Evolutionary conservation across 2,113 vertebrate species (phyloP), one percentile per base, ranked within the genome.

Genomic region (Corythoichthys haematopterus): DNA sequence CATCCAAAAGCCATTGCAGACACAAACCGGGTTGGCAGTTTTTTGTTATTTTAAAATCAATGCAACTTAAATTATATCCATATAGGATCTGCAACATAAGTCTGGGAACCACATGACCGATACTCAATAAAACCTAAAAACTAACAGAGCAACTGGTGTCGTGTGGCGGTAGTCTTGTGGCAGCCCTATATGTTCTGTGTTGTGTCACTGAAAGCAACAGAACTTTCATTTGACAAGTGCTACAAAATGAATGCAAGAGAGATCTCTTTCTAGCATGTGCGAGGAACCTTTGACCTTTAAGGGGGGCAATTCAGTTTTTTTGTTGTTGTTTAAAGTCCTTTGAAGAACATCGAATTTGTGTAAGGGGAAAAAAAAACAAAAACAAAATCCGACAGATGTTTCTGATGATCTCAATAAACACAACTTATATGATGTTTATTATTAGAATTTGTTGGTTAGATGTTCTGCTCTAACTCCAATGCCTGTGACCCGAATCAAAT

Each of bases 21-120:
- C 84, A 85, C 88, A 84, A 89, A 92, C 81, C 81, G 90, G 88
- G 81, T 86, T 92, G 92, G 92, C 90, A 92, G 89, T 88, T 89
- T 62, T 46, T 46, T 46, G 45, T 59, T n/a, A 16, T 46, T 46
- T 40, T 60, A n/a, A 10, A 45, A 46, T 12, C 77, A 84, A 87
- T 77, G 80, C 84, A 83, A 88, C 74, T 78, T 81, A 83, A 43
- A 82, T 80, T 72, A 88, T 79, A 85, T 84, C 86, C 83, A 79
- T 76, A 72, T 20, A 46, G 45, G 70, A 82, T 85, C 80, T 85
- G 80, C 79, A 85, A 86, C 68, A 79, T 70, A 79, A 80, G 59
- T 87, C 72, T 56, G 68, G 72, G 66, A 80, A 75, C 85, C 66
- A 75, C 76, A 85, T 69, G 70, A 86, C 76, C 69, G 84, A 69